Evolutionary conservation across 2,888 invertebrate genomes (phyloP).

Genomic region (Odontocolon sp.): DNA sequence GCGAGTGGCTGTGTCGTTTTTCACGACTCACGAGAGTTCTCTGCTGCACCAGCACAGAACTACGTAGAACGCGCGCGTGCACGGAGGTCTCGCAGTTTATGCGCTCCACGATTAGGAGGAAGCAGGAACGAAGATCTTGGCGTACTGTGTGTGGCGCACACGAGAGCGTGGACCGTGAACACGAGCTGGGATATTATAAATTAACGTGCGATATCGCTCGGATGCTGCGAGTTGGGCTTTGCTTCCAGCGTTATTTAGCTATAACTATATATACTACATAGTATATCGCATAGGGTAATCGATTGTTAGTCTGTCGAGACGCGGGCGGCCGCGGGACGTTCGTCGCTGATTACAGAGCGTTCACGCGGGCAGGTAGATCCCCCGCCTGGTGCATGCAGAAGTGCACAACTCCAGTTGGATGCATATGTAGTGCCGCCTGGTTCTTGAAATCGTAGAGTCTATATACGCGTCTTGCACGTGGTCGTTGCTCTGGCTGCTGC

Average conservation of each 20-base stretch:
- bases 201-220: slow-evolving; percentile 60
- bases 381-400: slow-evolving; percentile 41
- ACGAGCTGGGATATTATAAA: slow-evolving; percentile 58
- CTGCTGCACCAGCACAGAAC: not conserved
- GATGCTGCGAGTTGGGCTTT: slow-evolving; percentile 39
- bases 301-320: slow-evolving; percentile 55
- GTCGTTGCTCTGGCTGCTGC: slow-evolving; percentile 26
- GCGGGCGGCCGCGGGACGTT: slow-evolving; percentile 54
- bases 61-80: slow-evolving; percentile 17
- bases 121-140: slow-evolving; percentile 47
- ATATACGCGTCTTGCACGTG: slow-evolving; percentile 44
- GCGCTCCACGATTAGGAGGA: slow-evolving; percentile 56
- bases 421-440: too few relatives aligned
- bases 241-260: slow-evolving; percentile 10
- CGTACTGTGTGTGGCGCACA: slow-evolving; percentile 20
- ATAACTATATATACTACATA: slow-evolving; percentile 22
- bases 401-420: slow-evolving; percentile 21
- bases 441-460: too few relatives aligned
- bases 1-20: slow-evolving; percentile 1
- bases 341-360: slow-evolving; percentile 59
- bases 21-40: not conserved
- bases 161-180: slow-evolving; percentile 57
- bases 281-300: slow-evolving; percentile 57
- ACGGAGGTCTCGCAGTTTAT: slow-evolving; percentile 47
- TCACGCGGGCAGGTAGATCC: slow-evolving; percentile 55